Conservation (phyloP, 2,888 invertebrate genomes). For the Smittia aterrima region DNA sequence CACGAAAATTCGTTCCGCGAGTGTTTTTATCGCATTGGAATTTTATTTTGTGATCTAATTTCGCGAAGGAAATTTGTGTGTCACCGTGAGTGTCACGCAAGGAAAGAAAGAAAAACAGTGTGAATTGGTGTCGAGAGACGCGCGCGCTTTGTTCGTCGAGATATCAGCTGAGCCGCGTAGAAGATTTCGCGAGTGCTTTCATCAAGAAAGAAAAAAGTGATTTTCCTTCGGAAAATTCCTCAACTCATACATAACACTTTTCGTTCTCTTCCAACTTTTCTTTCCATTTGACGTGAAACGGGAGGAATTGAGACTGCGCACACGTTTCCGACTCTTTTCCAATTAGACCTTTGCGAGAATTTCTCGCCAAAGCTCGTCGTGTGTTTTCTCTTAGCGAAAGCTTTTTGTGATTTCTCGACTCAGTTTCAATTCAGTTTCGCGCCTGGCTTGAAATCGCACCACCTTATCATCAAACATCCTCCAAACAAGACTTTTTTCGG, state of each 20-base stretch:
- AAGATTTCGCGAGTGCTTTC: constrained; percentile 29
- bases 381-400: constrained; percentile 10
- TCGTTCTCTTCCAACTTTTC: constrained; percentile 24
- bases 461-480: constrained; percentile 21
- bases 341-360: background rate
- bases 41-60: background rate
- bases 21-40: constrained; percentile 28
- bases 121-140: background rate
- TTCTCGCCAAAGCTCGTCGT: constrained; percentile 23
- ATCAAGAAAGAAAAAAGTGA: constrained; percentile 1
- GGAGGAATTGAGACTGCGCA: constrained; percentile 33
- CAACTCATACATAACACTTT: constrained; percentile 40
- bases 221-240: constrained; percentile 37
- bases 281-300: background rate
- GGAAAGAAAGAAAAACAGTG: constrained; percentile 7
- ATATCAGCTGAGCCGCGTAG: constrained; percentile 11
- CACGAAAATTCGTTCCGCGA: constrained; percentile 1
- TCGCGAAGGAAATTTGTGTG: background rate
- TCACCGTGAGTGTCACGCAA: background rate
- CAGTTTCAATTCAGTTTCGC: constrained; percentile 34
- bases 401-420: constrained; percentile 13
- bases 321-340: constrained; percentile 8
- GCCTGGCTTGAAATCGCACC: constrained; percentile 41
- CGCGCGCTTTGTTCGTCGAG: background rate
- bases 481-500: constrained; percentile 11